phyloP scores from a whole-genome alignment of 2,797 vertebrate genomes.

The Cheirogaleus major region DNA sequence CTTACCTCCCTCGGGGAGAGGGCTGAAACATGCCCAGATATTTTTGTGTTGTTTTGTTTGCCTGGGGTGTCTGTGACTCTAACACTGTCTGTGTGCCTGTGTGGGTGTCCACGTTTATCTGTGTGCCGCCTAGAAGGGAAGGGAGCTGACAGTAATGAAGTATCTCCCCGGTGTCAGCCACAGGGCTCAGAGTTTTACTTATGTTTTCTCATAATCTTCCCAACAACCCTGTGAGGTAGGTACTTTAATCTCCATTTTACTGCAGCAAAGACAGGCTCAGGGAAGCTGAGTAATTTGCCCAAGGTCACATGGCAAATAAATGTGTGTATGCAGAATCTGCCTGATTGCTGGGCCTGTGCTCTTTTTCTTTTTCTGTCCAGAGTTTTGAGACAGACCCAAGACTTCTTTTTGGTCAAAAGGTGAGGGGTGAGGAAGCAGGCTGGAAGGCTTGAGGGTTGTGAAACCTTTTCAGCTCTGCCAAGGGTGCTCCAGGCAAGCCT shows the following conservation, averaged over 20 bases:
- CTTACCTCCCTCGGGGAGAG: not conserved
- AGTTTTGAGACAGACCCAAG: not conserved
- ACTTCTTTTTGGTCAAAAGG: not conserved
- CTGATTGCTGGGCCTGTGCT: not conserved
- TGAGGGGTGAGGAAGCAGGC: not conserved
- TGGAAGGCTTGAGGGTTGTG: not conserved
- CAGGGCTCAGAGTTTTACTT: slow-evolving; percentile 62
- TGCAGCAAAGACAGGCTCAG: slow-evolving; percentile 37
- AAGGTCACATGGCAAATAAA: slow-evolving; percentile 54
- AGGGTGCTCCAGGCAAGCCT: not conserved
- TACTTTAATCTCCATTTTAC: slow-evolving; percentile 62
- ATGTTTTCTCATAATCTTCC: slow-evolving; percentile 62
- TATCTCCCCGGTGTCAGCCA: slow-evolving; percentile 57
- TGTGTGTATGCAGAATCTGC: not conserved
- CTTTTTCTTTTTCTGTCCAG: not conserved
- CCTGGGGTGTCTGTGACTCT: not conserved
- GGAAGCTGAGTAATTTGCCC: slow-evolving; percentile 53
- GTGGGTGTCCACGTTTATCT: slow-evolving; percentile 27
- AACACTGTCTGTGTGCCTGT: not conserved
- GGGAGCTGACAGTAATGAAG: slow-evolving; percentile 31
- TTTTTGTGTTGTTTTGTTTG: slow-evolving; percentile 18
- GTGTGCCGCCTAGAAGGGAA: slow-evolving; percentile 35
- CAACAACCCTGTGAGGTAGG: slow-evolving; percentile 14
- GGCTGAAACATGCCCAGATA: not conserved
- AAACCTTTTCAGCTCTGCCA: not conserved